Evolutionary conservation across 2,113 vertebrate species (phyloP).

Genomic region (Aegithalos caudatus): DNA sequence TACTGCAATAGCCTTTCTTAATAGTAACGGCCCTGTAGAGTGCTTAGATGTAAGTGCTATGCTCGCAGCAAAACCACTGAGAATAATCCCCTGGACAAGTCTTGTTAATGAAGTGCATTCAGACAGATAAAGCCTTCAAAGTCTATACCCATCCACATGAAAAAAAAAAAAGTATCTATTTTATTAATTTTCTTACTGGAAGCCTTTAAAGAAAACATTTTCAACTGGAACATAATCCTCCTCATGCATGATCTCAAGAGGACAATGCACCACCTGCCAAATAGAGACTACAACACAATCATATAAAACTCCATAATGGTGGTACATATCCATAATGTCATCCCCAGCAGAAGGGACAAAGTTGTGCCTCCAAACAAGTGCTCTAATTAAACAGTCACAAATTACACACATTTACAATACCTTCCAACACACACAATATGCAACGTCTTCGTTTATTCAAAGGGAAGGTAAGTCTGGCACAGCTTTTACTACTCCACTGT

Average conservation of each 20-base stretch:
- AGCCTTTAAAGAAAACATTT: background rate
- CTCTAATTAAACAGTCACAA: background rate
- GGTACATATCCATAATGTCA: background rate
- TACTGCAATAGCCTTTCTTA: background rate
- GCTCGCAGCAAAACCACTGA: background rate
- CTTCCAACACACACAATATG: background rate
- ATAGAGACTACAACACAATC: background rate
- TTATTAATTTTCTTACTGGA: background rate
- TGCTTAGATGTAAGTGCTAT: background rate
- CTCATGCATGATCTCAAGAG: background rate
- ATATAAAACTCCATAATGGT: fast-evolving
- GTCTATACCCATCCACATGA: background rate
- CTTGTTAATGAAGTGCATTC: background rate
- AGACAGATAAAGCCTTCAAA: background rate
- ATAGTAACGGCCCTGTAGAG: background rate
- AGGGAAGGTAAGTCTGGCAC: background rate
- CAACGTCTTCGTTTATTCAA: background rate
- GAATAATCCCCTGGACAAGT: background rate
- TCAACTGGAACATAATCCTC: background rate
- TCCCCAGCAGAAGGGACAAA: background rate
- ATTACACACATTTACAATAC: background rate
- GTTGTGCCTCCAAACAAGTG: background rate
- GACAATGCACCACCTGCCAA: background rate
- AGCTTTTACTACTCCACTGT: background rate
- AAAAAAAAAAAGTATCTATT: background rate